Evolutionary conservation across 2,113 vertebrate genomes (phyloP).

Genomic region (Muntiacus reevesi): DNA sequence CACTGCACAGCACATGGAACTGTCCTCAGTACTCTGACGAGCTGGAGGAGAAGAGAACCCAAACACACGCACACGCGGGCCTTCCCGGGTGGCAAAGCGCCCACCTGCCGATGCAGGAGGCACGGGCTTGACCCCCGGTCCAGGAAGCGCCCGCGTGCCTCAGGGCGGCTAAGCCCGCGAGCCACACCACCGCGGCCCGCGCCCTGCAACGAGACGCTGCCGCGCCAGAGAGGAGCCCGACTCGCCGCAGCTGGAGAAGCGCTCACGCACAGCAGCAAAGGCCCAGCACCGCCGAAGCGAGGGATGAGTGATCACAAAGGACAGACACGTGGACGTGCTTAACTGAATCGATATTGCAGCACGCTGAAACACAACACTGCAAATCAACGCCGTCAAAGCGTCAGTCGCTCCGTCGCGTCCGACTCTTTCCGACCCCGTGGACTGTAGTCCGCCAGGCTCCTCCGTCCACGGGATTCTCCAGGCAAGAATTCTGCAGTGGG

Average conservation of each 20-base stretch:
- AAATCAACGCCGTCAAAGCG: rapidly evolving
- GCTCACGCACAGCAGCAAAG: rapidly evolving
- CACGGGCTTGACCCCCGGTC: rapidly evolving
- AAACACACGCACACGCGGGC: rapidly evolving
- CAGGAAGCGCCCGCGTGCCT: not conserved
- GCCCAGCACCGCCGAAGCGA: not conserved
- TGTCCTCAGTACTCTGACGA: rapidly evolving
- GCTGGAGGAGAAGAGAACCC: rapidly evolving
- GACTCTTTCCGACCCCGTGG: not conserved
- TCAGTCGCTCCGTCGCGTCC: rapidly evolving
- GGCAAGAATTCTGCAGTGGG: not conserved
- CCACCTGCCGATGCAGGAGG: not conserved
- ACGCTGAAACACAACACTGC: rapidly evolving
- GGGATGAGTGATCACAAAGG: rapidly evolving
- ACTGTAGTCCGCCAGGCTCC: not conserved
- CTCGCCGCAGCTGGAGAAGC: not conserved
- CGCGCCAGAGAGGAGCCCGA: rapidly evolving
- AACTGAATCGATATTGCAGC: rapidly evolving
- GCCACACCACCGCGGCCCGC: rapidly evolving
- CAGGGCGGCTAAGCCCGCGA: rapidly evolving
- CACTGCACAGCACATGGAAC: not conserved
- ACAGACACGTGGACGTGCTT: rapidly evolving
- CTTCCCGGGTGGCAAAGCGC: not conserved
- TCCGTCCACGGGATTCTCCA: not conserved
- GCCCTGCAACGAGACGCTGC: not conserved